Evolutionary conservation across 2,888 invertebrate genomes (phyloP).

Genomic region (Lottia scabra): DNA sequence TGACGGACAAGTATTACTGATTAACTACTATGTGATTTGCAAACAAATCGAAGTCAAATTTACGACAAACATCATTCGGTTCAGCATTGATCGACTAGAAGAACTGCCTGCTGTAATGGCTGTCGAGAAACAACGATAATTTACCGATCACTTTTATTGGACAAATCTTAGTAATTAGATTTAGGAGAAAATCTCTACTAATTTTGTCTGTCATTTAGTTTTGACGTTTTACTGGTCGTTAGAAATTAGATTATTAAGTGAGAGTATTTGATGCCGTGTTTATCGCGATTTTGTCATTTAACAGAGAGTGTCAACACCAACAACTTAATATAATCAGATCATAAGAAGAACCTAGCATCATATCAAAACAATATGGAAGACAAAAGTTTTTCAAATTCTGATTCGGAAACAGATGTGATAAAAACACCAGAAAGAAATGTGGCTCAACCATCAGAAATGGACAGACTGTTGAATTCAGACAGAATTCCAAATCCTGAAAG

Average conservation of each 20-base stretch:
- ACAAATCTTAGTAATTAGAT: not conserved
- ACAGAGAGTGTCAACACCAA: too few relatives aligned
- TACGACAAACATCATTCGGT: slow-evolving; percentile 2
- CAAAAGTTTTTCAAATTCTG: not conserved
- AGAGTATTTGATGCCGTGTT: not conserved
- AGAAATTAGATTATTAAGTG: not conserved
- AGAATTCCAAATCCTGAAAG: too few relatives aligned
- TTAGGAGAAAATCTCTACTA: not conserved
- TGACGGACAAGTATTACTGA: not conserved
- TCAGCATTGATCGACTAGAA: not conserved
- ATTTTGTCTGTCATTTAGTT: not conserved
- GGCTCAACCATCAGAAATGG: not conserved
- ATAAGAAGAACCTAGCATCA: too few relatives aligned
- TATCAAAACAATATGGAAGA: not conserved
- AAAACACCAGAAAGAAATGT: not conserved
- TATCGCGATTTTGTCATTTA: too few relatives aligned
- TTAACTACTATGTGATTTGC: slow-evolving; percentile 4
- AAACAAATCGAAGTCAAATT: slow-evolving; percentile 7
- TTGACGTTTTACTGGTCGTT: not conserved
- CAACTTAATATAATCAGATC: too few relatives aligned
- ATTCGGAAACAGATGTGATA: not conserved
- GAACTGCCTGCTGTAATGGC: not conserved
- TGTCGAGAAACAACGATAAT: not conserved
- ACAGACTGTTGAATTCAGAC: not conserved
- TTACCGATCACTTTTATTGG: not conserved